Percentiles rank a stretch among this genome's conserved stretches.
phyloP scores from a whole-genome alignment of 2,888 invertebrate genomes.

The Auanema sp. region DNA sequence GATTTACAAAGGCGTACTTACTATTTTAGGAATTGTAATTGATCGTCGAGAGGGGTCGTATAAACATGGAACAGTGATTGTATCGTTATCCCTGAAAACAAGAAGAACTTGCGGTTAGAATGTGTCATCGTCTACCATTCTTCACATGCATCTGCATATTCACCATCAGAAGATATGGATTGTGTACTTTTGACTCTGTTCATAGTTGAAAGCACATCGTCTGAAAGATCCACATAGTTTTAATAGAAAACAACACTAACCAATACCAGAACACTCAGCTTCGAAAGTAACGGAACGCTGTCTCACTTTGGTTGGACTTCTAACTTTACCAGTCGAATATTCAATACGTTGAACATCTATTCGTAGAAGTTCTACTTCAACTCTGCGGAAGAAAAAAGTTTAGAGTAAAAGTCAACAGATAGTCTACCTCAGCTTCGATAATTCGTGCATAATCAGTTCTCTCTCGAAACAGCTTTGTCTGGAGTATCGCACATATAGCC shows the following conservation, averaged over 20 bases:
- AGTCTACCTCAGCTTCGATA: neutral
- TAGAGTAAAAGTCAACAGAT: neutral
- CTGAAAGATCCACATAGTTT: neutral
- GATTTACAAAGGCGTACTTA: neutral
- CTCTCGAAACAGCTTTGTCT: neutral
- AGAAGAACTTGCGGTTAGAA: neutral
- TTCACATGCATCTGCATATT: constrained; percentile 35
- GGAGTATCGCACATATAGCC: neutral
- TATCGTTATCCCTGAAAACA: neutral
- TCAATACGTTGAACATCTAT: neutral
- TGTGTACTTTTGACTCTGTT: constrained; percentile 6
- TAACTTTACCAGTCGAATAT: neutral
- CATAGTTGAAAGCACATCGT: neutral
- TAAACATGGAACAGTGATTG: neutral
- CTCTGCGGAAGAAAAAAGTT: neutral
- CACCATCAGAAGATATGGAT: constrained; percentile 32
- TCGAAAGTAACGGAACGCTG: neutral
- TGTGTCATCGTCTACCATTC: constrained; percentile 20
- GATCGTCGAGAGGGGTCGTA: neutral
- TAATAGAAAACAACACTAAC: neutral
- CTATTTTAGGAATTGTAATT: constrained; percentile 1
- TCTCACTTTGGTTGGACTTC: neutral
- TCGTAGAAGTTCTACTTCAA: constrained; percentile 4
- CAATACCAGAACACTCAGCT: neutral
- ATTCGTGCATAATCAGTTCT: neutral